These are phyloP conservation scores for Cancer borealis DNA, from an alignment of 2,888 invertebrate species.

Conservation along the genomic window DNA sequence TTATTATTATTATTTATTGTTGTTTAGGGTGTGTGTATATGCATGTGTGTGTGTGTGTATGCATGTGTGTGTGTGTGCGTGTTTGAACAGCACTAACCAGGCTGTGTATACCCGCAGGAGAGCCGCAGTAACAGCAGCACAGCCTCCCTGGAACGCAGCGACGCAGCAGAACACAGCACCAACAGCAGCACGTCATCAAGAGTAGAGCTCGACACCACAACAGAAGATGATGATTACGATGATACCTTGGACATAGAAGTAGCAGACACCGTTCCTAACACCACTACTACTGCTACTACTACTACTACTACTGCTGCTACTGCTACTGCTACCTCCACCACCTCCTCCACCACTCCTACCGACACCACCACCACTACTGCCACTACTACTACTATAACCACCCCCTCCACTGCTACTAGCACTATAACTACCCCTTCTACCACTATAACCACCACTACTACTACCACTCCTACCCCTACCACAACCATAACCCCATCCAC, in stretches of 20 bases:
- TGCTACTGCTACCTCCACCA: not conserved
- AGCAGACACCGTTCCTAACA: not conserved
- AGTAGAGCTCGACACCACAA: constrained; percentile 44
- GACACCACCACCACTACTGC: not conserved
- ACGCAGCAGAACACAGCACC: not conserved
- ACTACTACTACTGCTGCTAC: constrained; percentile 34
- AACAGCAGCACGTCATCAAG: constrained; percentile 23
- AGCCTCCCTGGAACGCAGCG: not conserved
- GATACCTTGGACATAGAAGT: not conserved
- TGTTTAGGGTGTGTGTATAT: not conserved
- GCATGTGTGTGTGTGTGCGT: constrained; percentile 20
- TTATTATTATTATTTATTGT: not conserved
- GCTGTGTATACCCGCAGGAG: constrained; percentile 56
- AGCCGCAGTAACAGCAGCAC: constrained; percentile 43
- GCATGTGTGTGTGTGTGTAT: not conserved
- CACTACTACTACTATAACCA: not conserved
- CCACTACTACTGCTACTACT: constrained; percentile 33
- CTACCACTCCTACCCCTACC: not conserved
- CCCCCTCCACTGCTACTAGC: not conserved
- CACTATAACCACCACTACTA: not conserved
- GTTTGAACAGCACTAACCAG: not conserved
- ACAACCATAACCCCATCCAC: not conserved
- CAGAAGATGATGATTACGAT: constrained; percentile 50
- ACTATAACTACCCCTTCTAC: constrained; percentile 1
- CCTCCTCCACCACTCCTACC: not conserved